Evolutionary conservation across 2,113 vertebrate species (phyloP).

Genomic region (Catharus minimus): DNA sequence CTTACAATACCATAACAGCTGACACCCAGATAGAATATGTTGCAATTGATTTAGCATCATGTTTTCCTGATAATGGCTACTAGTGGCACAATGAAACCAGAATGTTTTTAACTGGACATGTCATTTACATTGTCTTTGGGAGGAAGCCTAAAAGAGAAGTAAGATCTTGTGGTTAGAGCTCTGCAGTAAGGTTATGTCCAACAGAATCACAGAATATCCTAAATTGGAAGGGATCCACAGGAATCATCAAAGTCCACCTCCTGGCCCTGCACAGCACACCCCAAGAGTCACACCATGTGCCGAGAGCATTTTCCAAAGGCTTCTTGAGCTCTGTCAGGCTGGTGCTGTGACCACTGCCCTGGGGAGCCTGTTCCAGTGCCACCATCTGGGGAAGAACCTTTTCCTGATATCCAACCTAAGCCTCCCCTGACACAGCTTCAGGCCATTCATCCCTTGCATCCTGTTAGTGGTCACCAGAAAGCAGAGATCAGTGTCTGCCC

Average conservation of each 20-base stretch:
- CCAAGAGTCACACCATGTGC: neutral
- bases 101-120: neutral
- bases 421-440: neutral
- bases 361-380: neutral
- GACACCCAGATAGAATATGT: neutral
- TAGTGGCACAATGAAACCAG: neutral
- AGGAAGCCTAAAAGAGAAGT: neutral
- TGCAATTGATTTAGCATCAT: neutral
- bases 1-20: neutral
- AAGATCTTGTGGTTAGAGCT: neutral
- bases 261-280: neutral
- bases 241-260: neutral
- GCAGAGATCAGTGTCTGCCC: neutral
- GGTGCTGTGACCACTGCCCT: neutral
- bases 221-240: neutral
- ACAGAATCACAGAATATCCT: neutral
- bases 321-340: neutral
- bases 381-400: neutral
- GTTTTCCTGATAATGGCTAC: neutral
- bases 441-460: rapidly evolving
- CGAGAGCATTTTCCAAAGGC: neutral
- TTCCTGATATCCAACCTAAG: neutral
- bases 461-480: neutral
- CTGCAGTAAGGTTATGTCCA: neutral
- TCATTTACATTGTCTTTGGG: neutral